Base-by-base conservation (phyloP, 2,888 invertebrate genomes). In the Prosopocoilus inquinatus region DNA sequence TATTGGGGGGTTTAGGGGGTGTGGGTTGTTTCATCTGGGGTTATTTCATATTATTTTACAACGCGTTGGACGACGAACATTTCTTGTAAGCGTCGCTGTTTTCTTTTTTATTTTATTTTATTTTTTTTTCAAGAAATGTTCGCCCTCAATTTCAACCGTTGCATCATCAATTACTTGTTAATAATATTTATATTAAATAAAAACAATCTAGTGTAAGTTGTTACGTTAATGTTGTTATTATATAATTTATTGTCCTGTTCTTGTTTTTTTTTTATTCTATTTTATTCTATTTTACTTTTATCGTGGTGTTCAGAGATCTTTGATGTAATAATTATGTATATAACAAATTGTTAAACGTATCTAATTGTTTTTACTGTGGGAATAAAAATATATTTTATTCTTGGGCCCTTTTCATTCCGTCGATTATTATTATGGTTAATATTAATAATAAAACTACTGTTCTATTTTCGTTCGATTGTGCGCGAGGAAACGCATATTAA, bases 291-390 rank as follows among this genome's bases (percentile, higher is more conserved):
- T 47, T 20, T 28, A 9, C n/a, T 50, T 20, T 28, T 47, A 39
- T 28, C 43, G 13, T 50, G 50, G 50, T 50, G 43, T 50, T 50
- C 39, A 41, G 50, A 41, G 50, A 50, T 50, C 43, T 43, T 50
- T 41, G 16, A 15, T 41, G 15, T 41, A 38, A 38, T n/a, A n/a
- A n/a, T n/a, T n/a, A 28, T 28, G 16, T 41, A 41, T 9, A 41
- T 28, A 28, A 28, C 20, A 28, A 28, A 28, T 28, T 15, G 41
- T 41, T 41, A 16, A n/a, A 13, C 15, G 13, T 36, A 11, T 38
- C 13, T 38, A 5, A 38, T 41, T 16, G 13, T 41, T 41, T 13
- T 15, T 41, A 41, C 16, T 41, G 13, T 11, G 41, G 41, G 15
- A 41, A 13, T 13, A 41, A 41, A 13, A 41, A 41, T 15, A 41